Conservation (phyloP, 2,113 vertebrate genomes). For the Excalfactoria chinensis region DNA sequence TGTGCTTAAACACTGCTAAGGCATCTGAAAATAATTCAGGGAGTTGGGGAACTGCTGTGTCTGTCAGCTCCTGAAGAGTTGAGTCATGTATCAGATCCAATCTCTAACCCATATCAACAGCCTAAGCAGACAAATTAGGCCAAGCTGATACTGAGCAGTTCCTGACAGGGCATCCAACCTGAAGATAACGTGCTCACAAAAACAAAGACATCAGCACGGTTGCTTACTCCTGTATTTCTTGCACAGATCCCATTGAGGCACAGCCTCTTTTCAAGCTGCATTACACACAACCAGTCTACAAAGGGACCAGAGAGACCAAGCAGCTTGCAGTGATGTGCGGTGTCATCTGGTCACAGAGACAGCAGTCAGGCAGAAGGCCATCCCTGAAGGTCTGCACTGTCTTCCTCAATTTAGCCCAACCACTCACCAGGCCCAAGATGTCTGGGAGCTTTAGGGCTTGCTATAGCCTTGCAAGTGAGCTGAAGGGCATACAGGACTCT, state of each 20-base stretch:
- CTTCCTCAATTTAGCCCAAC: neutral
- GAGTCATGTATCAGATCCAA: neutral
- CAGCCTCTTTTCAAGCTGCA: neutral
- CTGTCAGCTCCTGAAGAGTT: slow-evolving; percentile 16
- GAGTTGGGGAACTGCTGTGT: neutral
- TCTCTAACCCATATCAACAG: neutral
- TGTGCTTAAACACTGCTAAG: neutral
- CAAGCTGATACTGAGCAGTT: slow-evolving; percentile 9
- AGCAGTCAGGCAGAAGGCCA: neutral
- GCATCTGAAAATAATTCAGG: neutral
- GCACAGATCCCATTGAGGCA: neutral
- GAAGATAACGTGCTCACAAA: neutral
- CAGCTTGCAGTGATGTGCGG: neutral
- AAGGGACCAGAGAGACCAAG: neutral
- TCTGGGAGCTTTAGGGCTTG: neutral
- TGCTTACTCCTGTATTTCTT: neutral
- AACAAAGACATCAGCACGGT: neutral
- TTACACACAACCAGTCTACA: neutral
- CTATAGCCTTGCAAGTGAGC: neutral
- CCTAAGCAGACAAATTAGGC: neutral
- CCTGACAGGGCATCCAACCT: neutral
- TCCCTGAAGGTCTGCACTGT: neutral
- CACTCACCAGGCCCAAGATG: neutral
- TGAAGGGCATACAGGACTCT: neutral
- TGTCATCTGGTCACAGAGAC: neutral